Evolutionary conservation across 2,113 vertebrate species (phyloP).

Genomic region (Bufo bufo): DNA sequence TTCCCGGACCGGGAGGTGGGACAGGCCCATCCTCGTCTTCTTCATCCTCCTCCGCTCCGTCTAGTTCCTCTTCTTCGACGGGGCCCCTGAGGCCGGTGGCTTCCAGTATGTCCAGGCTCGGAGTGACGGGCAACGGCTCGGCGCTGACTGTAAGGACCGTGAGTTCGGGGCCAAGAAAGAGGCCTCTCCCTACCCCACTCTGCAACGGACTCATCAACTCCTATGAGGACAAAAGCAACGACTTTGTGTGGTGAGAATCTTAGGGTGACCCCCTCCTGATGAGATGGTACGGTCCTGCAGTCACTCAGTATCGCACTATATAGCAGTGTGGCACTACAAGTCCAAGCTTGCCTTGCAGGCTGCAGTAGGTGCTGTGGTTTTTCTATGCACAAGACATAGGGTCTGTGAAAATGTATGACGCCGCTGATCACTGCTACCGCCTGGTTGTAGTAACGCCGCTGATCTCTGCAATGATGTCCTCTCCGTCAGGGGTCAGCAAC

Average conservation of each 20-base stretch:
- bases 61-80: slow-evolving; percentile 67
- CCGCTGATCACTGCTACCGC: too few species aligned
- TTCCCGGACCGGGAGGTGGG: slow-evolving; percentile 61
- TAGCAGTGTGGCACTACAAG: not conserved
- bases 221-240: slow-evolving; percentile 98
- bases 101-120: slow-evolving; percentile 66
- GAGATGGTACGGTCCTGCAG: not conserved
- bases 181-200: slow-evolving; percentile 84
- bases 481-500: too few species aligned
- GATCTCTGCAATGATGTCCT: too few species aligned
- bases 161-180: slow-evolving; percentile 79
- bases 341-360: not conserved
- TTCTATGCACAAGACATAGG: too few species aligned
- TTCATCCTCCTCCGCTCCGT: slow-evolving; percentile 66
- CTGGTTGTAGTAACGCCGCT: not conserved
- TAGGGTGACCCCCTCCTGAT: not conserved
- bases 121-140: slow-evolving; percentile 61
- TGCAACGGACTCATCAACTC: slow-evolving; percentile 95
- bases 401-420: too few species aligned
- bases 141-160: slow-evolving; percentile 67
- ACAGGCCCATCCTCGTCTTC: slow-evolving; percentile 66
- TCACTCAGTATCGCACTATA: not conserved
- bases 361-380: too few species aligned
- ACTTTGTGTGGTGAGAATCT: slow-evolving; percentile 91
- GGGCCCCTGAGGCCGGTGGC: slow-evolving; percentile 67